A percentile compares a stretch with the other conserved stretches of the same genome.
phyloP scores from a whole-genome alignment of 2,888 invertebrate species.

The Stomorhina lunata region DNA sequence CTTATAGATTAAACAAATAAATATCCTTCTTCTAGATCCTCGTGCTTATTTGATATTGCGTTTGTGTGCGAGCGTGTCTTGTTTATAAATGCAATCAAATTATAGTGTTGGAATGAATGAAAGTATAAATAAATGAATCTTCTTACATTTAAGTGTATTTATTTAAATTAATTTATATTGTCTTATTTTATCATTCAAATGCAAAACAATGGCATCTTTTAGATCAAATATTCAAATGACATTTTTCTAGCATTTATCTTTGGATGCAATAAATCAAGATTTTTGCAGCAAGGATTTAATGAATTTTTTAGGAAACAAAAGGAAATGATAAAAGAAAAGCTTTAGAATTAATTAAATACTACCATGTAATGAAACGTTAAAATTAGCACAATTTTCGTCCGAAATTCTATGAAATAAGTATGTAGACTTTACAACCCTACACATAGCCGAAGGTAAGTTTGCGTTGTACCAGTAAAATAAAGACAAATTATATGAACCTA shows the following conservation, averaged over 20 bases:
- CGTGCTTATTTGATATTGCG: neutral
- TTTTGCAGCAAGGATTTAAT: neutral
- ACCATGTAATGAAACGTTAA: too few relatives aligned
- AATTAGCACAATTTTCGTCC: too few relatives aligned
- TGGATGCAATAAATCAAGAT: slow-evolving; percentile 5
- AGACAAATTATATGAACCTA: too few relatives aligned
- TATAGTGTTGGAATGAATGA: neutral
- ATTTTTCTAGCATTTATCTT: neutral
- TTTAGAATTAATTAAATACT: too few relatives aligned
- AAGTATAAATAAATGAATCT: too few relatives aligned
- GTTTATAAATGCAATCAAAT: slow-evolving; percentile 57
- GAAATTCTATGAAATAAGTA: too few relatives aligned
- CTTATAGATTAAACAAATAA: neutral
- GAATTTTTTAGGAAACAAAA: neutral
- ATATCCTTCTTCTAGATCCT: slow-evolving; percentile 41
- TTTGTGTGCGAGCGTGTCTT: slow-evolving; percentile 42
- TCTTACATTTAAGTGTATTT: slow-evolving; percentile 37
- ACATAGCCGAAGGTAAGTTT: too few relatives aligned
- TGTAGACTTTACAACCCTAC: too few relatives aligned
- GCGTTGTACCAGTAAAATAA: too few relatives aligned
- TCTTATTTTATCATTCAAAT: slow-evolving; percentile 37
- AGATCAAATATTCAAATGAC: slow-evolving; percentile 39
- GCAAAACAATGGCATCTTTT: slow-evolving; percentile 26
- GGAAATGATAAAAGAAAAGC: too few relatives aligned
- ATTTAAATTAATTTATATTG: slow-evolving; percentile 59